Base-by-base conservation (phyloP, 2,888 invertebrate species). In the Drosophila ezoana region DNA sequence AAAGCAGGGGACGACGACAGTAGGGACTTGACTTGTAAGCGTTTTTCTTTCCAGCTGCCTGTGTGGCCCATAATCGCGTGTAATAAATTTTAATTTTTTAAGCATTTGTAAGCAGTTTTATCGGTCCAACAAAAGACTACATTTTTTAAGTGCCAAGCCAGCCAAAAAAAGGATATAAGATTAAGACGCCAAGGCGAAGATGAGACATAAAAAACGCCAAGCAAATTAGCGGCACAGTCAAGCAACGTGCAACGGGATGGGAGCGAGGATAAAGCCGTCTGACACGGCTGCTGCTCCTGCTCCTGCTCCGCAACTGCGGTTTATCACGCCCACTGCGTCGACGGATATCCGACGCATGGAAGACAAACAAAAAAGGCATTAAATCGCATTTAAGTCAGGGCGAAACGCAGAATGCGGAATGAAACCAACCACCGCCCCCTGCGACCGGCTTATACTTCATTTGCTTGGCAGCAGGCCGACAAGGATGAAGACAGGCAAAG, bases 61-160 rank as follows among this genome's bases (percentile, higher is more conserved):
- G 52, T n/a, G 35, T 14, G 63, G 38, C 49, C 38, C 83, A 53
- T 89, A 89, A 89, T 89, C 89, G 80, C 76, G 45, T 90, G 89
- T 90, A 89, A 89, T 90, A 89, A 90, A 90, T 90, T 90, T 88
- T 80, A 87, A 87, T 80, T 87, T 90, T 87, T 85, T 84, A 88
- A 90, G 81, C 90, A 90, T 90, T 90, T 87, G 87, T 90, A 89
- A 89, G 77, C 85, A 84, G 63, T 83, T 89, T 90, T 89, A 90
- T 89, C 81, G 63, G 64, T 65, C 70, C 87, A 89, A 87, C 87
- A 89, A 84, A 88, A 81, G 74, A 67, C 82, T 72, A 79, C 79
- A 73, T 63, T 87, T 81, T 82, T 80, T 82, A 88, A 82, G 85
- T 86, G 83, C 76, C 84, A 76, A 83, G 73, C 76, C 79, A 84